Conservation (phyloP, 1,140 invertebrate species). For the Micrasema longulum region DNA sequence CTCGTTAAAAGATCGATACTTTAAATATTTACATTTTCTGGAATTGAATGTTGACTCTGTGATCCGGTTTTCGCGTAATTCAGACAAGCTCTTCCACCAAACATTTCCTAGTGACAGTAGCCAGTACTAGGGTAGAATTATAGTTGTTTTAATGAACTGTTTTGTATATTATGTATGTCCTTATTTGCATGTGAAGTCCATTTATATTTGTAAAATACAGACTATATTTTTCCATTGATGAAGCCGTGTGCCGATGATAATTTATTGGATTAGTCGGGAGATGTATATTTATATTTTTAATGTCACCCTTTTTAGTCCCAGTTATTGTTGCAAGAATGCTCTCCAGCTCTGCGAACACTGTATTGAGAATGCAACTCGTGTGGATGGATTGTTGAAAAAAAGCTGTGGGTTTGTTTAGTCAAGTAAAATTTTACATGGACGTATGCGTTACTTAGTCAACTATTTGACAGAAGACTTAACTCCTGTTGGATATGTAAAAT, state of each 20-base stretch:
- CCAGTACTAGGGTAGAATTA: no score
- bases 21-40: no score
- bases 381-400: neutral
- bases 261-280: constrained; percentile 35
- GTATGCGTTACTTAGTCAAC: constrained; percentile 3
- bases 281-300: constrained; percentile 32
- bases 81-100: no score
- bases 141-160: no score
- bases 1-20: no score
- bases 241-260: constrained; percentile 34
- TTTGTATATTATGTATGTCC: constrained; percentile 10
- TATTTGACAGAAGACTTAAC: neutral
- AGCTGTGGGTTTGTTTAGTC: neutral
- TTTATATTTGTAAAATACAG: constrained; percentile 37
- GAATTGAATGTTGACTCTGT: no score
- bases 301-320: constrained; percentile 12
- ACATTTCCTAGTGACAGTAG: no score
- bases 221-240: constrained; percentile 39
- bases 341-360: constrained; percentile 7
- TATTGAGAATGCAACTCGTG: constrained; percentile 24
- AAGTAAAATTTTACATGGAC: constrained; percentile 19
- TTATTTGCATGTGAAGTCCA: constrained; percentile 9
- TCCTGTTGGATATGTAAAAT: constrained; percentile 10
- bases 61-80: no score
- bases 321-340: constrained; percentile 4